Base-by-base conservation (phyloP, 2,113 vertebrate genomes). In the Phainopepla nitens region DNA sequence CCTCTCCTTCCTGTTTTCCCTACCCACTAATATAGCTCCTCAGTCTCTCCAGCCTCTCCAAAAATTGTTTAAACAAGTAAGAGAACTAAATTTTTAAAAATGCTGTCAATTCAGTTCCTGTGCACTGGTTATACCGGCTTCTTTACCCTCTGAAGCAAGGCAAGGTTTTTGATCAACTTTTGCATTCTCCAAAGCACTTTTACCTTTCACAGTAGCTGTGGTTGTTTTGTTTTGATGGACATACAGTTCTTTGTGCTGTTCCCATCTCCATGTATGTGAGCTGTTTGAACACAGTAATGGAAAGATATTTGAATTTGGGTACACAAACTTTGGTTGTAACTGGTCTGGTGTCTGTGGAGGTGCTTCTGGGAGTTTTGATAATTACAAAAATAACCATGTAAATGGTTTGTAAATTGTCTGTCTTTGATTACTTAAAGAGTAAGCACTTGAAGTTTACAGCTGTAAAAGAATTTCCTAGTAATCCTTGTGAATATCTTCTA, bases 391-490 rank as follows among this genome's bases (percentile, higher is more conserved):
- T 29, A 82, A 53, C 41, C 6, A 4, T 33, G 9, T 71, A 36
- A 51, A 56, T 35, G 35, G 17, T 49, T 51, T 69, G 25, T 36
- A 50, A 36, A 50, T 36, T 36, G 65, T 21, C 36, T 82, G 21
- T 47, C 53, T 75, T 87, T 14, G 77, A 0, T 68, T 62, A 28
- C 56, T 62, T 60, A 25, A 42, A 28, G 73, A 94, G 29, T 22
- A 65, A 84, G 18, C 53, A 17, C 60, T 83, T 87, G 51, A 81
- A 75, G 28, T 79, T 65, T 93, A 60, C 35, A 57, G 50, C 69
- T 91, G 56, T 68, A 44, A 64, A 69, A 44, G 21, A 68, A 56
- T 79, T 89, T 95, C 51, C 20, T 82, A 39, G 39, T 73, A 79
- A 75, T 87, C 27, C 15, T 49, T 47, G 45, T 22, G 8, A 79